Evolutionary conservation across 2,113 vertebrate species (phyloP).

Genomic region (Cyprinus carpio): DNA sequence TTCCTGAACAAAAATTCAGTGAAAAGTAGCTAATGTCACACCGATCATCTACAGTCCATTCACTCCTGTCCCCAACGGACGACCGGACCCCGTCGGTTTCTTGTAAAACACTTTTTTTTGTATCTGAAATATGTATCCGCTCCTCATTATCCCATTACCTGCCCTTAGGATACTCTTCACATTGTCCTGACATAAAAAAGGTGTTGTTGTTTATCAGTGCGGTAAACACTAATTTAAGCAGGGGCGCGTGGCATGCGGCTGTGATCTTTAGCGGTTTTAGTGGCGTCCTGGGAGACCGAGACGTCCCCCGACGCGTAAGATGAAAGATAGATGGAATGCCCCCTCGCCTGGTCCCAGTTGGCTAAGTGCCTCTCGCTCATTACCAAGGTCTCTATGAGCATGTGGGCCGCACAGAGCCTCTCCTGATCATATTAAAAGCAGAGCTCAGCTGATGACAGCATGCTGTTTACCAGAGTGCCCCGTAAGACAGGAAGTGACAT

Average conservation of each 20-base stretch:
- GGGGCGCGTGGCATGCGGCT: constrained; percentile 67
- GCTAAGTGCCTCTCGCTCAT: constrained; percentile 75
- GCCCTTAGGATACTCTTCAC: constrained; percentile 64
- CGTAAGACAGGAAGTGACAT: constrained; percentile 55
- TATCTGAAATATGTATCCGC: constrained; percentile 10
- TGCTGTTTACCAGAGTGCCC: constrained; percentile 58
- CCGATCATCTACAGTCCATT: not conserved
- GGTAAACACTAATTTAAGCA: constrained; percentile 59
- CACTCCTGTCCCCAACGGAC: not conserved
- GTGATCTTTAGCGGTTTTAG: constrained; percentile 70
- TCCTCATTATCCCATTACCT: constrained; percentile 60
- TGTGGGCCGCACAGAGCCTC: constrained; percentile 68
- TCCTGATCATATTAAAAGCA: constrained; percentile 65
- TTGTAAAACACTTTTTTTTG: constrained; percentile 2
- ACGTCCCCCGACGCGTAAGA: constrained; percentile 70
- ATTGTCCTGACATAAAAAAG: constrained; percentile 60
- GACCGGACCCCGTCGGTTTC: not conserved
- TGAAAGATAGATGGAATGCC: constrained; percentile 72
- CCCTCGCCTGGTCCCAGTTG: constrained; percentile 77
- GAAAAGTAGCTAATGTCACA: not conserved
- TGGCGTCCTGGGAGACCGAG: constrained; percentile 70
- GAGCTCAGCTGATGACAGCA: constrained; percentile 64
- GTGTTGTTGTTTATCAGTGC: constrained; percentile 61
- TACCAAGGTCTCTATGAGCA: constrained; percentile 75
- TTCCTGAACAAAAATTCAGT: not conserved